Evolutionary conservation across 1,140 invertebrate species (phyloP), one percentile per base, ranked within the genome.

Genomic region (Frieseomelitta varia): DNA sequence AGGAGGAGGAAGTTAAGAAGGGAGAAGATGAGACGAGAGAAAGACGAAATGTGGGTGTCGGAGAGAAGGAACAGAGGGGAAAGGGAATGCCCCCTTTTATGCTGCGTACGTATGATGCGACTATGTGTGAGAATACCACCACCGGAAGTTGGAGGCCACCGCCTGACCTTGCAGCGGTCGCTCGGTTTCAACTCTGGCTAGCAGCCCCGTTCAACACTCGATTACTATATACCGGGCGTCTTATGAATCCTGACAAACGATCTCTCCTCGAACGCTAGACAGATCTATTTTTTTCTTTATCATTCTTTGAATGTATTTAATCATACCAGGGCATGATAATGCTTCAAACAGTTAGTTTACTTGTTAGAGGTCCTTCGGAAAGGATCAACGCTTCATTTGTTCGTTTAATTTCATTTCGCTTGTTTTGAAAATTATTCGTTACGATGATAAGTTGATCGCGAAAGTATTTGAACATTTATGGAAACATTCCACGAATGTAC

Each of bases 111-210:
- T 87, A 86, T 79, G 72, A 67, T 75, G 84, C 75, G 79, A 61
- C 86, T 74, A 77, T 89, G 88, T 87, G 74, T 86, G 79, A 68
- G 89, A 85, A 86, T 86, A 90, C 88, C 81, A 93, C 90, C 91
- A 94, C 93, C 93, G 94, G 94, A 95, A 95, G 93, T 95, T 95
- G 91, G 94, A 95, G 94, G 94, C 94, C 94, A 94, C 92, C 87
- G 93, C 81, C 91, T 94, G 94, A 95, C 94, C 94, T 95, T 95
- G 93, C 92, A 90, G 91, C 82, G 84, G 84, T 88, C 79, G 85
- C 63, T 88, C 82, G 83, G 87, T 91, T 88, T 92, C 92, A 88
- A 91, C 89, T 90, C 88, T 91, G 86, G 78, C 85, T 87, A 88
- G 88, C 87, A 88, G 85, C 81, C 77, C 86, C 86, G 86, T 87